Percentiles rank a stretch among this genome's conserved stretches.
phyloP scores from a whole-genome alignment of 2,113 vertebrate species.

The Camarhynchus parvulus region DNA sequence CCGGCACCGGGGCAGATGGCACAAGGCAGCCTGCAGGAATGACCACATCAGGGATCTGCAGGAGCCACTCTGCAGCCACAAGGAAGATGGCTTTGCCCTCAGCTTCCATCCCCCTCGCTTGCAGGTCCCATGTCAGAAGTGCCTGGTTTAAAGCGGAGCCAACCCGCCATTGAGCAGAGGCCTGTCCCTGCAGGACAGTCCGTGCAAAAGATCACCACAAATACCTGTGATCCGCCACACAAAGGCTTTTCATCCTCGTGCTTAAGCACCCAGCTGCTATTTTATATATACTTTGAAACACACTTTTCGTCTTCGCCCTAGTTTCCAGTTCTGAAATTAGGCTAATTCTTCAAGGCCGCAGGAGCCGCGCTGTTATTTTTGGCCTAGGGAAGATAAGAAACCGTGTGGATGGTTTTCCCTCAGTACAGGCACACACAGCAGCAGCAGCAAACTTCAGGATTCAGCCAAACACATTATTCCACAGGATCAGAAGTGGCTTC shows the following conservation, averaged over 20 bases:
- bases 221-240: not conserved
- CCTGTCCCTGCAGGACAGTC: not conserved
- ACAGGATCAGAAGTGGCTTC: not conserved
- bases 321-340: not conserved
- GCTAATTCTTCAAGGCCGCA: not conserved
- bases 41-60: not conserved
- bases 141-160: not conserved
- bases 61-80: not conserved
- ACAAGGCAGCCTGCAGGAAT: not conserved
- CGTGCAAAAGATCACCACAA: not conserved
- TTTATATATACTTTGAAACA: not conserved
- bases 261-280: not conserved
- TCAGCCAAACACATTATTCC: not conserved
- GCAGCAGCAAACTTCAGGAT: not conserved
- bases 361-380: slow-evolving; percentile 26
- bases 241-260: not conserved
- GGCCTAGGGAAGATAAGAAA: slow-evolving; percentile 23
- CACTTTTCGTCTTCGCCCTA: slow-evolving; percentile 13
- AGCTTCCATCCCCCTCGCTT: not conserved
- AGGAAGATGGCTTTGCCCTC: not conserved
- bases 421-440: not conserved
- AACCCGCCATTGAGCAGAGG: not conserved
- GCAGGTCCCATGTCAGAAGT: rapidly evolving
- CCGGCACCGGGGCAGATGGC: slow-evolving; percentile 35
- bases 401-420: not conserved